Base-by-base conservation (phyloP, 2,797 vertebrate species). In the Spea hammondii region DNA sequence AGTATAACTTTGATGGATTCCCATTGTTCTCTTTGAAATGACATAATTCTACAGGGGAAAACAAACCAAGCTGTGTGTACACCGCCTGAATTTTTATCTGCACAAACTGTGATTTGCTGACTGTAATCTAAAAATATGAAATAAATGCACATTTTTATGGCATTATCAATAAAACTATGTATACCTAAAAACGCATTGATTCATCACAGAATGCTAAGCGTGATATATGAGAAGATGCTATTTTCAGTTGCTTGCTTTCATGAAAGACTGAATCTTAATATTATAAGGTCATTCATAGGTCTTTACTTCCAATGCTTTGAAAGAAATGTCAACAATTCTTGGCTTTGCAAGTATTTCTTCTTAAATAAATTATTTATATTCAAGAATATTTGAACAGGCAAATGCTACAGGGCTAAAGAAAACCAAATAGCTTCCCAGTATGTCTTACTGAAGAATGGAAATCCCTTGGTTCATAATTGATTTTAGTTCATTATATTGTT, bases 1-100 rank as follows among this genome's bases (percentile, higher is more conserved):
- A 86, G 65, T 82, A 86, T 87, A 60, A 83, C 84, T 88, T 85
- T 88, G 84, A 88, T 85, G 82, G 83, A 84, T 88, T 84, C 83
- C 84, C 67, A 1, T 9, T 72, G 80, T 62, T 85, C 78, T 13
- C 54, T 86, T 86, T 82, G 78, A 69, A 83, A 4, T 83, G 83
- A 84, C 84, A 85, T 65, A 74, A 82, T 74, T 82, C 84, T 84
- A 78, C 72, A n/a, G 79, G 83, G 83, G 69, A 75, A 85, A 83
- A 76, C 62, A 72, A 85, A 80, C 82, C 48, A 83, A 47, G 32
- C 83, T 74, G 75, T 83, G 65, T 85, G 86, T 74, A 77, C 51
- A 77, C 65, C 78, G 80, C 67, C 83, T 84, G 83, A 9, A 6
- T 65, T 82, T 85, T 85, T 11, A 50, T 83, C 85, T 85, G 85